phyloP scores from a whole-genome alignment of 2,888 invertebrate species.

The Thymelicus acteon region DNA sequence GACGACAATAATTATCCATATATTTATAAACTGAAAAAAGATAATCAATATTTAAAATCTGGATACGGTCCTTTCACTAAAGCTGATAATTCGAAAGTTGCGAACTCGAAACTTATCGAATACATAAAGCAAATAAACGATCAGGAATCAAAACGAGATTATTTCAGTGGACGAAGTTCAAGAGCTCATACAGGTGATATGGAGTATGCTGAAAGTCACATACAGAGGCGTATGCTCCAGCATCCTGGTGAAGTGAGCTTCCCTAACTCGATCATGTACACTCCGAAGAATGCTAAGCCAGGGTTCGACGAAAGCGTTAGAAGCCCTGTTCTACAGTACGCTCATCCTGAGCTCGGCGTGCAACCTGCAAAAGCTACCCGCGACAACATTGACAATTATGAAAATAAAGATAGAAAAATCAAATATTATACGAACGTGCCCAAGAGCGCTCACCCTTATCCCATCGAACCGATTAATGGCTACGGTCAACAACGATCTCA shows the following conservation, averaged over 20 bases:
- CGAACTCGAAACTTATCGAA: conserved; percentile 85
- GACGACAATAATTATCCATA: conserved; percentile 57
- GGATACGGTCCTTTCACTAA: conserved; percentile 87
- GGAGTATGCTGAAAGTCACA: conserved; percentile 82
- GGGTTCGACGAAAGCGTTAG: conserved; percentile 89
- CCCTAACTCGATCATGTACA: conserved; percentile 87
- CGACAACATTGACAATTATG: conserved; percentile 66
- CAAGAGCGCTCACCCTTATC: conserved; percentile 84
- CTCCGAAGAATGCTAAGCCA: conserved; percentile 85
- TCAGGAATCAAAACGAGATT: conserved; percentile 86
- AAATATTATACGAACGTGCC: conserved; percentile 82
- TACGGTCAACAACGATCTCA: conserved; percentile 75
- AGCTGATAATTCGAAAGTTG: conserved; percentile 85
- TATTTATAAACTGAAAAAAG: conserved; percentile 74
- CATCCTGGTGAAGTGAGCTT: conserved; percentile 87
- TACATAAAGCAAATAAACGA: conserved; percentile 88
- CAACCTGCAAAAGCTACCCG: conserved; percentile 88
- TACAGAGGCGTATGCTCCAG: conserved; percentile 89
- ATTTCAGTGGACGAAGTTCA: conserved; percentile 82
- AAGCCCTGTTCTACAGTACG: conserved; percentile 91
- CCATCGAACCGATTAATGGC: conserved; percentile 80
- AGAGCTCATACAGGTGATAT: conserved; percentile 76
- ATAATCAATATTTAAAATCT: conserved; percentile 72
- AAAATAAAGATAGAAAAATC: conserved; percentile 68
- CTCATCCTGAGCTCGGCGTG: conserved; percentile 91